Conservation (phyloP, 53 echinoderm and acorn worm species). For the Apostichopus leukothele region DNA sequence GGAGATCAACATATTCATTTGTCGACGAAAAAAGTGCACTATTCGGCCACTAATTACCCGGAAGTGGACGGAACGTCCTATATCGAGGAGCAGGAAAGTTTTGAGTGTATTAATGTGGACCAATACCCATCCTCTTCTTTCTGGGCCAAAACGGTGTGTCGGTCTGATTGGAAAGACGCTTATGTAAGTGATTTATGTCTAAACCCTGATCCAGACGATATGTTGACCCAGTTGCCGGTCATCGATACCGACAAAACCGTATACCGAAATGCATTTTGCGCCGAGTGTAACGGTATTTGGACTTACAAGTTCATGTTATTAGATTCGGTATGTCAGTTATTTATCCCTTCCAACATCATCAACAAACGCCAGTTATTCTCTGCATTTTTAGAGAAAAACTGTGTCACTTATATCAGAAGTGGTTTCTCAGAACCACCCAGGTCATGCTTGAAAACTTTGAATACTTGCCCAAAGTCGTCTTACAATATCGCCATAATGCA, state of each 20-base stretch:
- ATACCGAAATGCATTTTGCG: slow-evolving; percentile 90
- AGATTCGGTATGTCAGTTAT: slow-evolving; percentile 63
- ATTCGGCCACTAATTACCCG: neutral
- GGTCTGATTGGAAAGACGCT: slow-evolving; percentile 53
- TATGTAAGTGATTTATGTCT: slow-evolving; percentile 57
- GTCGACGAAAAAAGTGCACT: neutral
- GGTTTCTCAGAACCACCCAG: slow-evolving; percentile 49
- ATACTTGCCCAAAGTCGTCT: slow-evolving; percentile 53
- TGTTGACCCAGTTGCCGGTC: slow-evolving; percentile 70
- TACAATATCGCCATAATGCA: neutral
- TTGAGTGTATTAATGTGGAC: slow-evolving; percentile 66
- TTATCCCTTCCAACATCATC: slow-evolving; percentile 48
- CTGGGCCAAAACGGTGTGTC: slow-evolving; percentile 67
- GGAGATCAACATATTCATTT: neutral
- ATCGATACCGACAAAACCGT: slow-evolving; percentile 72
- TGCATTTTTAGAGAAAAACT: slow-evolving; percentile 58
- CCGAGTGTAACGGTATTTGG: slow-evolving; percentile 72
- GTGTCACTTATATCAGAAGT: slow-evolving; percentile 63
- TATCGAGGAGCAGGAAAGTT: slow-evolving; percentile 16
- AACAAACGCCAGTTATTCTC: slow-evolving; percentile 64
- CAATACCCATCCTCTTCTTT: slow-evolving; percentile 64
- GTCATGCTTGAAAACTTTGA: slow-evolving; percentile 60
- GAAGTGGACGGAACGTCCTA: slow-evolving; percentile 21
- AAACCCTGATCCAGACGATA: slow-evolving; percentile 55
- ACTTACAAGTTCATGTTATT: slow-evolving; percentile 66